These are phyloP conservation scores for Argya squamiceps DNA, from an alignment of 2,797 vertebrate species.

Conservation along the genomic window DNA sequence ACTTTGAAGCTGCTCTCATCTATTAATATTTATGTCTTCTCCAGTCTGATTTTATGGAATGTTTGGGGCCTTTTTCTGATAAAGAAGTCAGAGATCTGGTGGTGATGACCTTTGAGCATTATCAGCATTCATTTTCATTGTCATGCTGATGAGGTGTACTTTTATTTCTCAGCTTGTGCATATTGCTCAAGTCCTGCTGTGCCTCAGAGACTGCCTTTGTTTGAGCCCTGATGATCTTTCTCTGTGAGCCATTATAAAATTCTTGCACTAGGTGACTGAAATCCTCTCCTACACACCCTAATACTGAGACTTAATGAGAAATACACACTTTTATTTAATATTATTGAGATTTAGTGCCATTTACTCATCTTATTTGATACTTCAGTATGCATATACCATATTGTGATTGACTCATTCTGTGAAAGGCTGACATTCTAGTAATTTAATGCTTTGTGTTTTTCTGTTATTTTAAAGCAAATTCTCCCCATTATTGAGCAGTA, in stretches of 20 bases:
- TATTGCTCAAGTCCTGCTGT: conserved; percentile 26
- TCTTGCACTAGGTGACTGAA: conserved; percentile 18
- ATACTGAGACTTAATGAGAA: conserved; percentile 40
- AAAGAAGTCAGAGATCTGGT: conserved; percentile 61
- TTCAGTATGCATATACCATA: not conserved
- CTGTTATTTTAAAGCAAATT: conserved; percentile 19
- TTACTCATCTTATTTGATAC: conserved; percentile 16
- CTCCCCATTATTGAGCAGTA: not conserved
- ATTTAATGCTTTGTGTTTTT: not conserved
- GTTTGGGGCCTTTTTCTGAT: conserved; percentile 37
- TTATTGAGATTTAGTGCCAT: conserved; percentile 4
- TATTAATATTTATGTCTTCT: conserved; percentile 74
- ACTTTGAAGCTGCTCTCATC: not conserved
- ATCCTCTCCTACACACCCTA: conserved; percentile 3
- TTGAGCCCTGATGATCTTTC: conserved; percentile 9
- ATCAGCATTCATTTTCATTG: conserved; percentile 61
- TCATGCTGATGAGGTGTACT: conserved; percentile 65
- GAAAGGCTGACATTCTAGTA: not conserved
- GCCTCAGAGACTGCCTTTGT: conserved; percentile 15
- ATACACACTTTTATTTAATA: not conserved
- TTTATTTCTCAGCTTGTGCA: conserved; percentile 43
- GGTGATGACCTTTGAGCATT: conserved; percentile 68
- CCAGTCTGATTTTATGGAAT: not conserved
- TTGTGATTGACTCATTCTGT: not conserved
- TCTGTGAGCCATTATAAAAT: conserved; percentile 13